Conservation (phyloP, 2,797 vertebrate species). For the Tapirus indicus region DNA sequence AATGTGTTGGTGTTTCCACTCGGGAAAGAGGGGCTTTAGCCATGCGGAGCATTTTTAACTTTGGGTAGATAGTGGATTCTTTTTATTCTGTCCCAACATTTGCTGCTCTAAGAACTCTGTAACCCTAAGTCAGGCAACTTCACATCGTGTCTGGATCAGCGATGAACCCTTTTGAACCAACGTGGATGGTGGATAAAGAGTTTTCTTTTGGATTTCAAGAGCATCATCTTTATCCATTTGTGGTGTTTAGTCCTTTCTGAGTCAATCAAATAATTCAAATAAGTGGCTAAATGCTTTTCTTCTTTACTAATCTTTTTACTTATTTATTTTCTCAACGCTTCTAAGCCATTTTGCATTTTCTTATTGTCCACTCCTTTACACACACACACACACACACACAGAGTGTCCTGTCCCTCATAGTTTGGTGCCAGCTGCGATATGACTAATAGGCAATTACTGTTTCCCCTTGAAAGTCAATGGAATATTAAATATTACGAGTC, state of each 20-base stretch:
- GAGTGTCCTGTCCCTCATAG: not conserved
- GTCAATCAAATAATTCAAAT: not conserved
- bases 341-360: conserved; percentile 10
- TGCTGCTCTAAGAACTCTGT: not conserved
- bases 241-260: not conserved
- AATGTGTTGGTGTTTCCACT: not conserved
- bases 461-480: not conserved
- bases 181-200: not conserved
- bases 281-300: not conserved
- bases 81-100: not conserved
- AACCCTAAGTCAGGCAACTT: not conserved
- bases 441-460: conserved; percentile 10
- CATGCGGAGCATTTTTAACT: not conserved
- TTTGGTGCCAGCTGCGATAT: not conserved
- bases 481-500: conserved; percentile 57
- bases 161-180: not conserved
- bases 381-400: not conserved
- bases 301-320: not conserved
- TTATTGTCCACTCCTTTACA: not conserved
- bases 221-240: not conserved
- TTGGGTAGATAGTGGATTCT: not conserved
- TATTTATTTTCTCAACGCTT: not conserved
- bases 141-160: not conserved
- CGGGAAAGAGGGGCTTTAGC: not conserved
- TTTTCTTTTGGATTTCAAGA: not conserved